Percentiles rank a stretch among this genome's conserved stretches.
These are phyloP conservation scores for Coremacera marginata DNA, from an alignment of 2,888 invertebrate genomes.

Conservation along the genomic window DNA sequence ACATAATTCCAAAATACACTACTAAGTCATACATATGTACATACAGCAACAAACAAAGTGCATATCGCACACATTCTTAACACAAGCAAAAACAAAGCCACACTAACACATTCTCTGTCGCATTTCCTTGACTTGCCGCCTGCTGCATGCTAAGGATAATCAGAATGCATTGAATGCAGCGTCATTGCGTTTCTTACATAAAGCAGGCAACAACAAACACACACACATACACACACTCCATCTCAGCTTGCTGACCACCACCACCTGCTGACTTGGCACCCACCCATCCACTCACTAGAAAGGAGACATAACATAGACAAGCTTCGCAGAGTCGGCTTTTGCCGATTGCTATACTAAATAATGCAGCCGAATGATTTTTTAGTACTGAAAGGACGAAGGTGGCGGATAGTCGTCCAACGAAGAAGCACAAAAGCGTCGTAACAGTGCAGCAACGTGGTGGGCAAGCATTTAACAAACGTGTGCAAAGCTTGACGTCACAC, in stretches of 20 bases:
- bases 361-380: not conserved
- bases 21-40: slow-evolving; percentile 29
- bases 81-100: not conserved
- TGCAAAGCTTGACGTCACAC: not conserved
- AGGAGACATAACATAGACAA: not conserved
- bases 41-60: slow-evolving; percentile 19
- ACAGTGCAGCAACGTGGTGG: too few relatives aligned
- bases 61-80: not conserved
- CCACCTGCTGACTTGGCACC: not conserved
- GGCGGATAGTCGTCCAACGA: not conserved
- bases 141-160: slow-evolving; percentile 24
- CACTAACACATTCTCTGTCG: not conserved
- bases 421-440: not conserved
- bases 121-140: not conserved
- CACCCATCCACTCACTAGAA: not conserved
- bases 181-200: slow-evolving; percentile 26
- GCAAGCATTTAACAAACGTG: not conserved
- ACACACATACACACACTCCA: not conserved
- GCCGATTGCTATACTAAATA: slow-evolving; percentile 2
- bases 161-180: slow-evolving; percentile 28
- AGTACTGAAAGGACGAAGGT: not conserved
- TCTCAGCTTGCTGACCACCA: not conserved
- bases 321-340: not conserved
- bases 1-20: slow-evolving; percentile 22
- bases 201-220: not conserved